Percentiles rank a stretch among this genome's conserved stretches.
phyloP scores from a whole-genome alignment of 2,888 invertebrate genomes.

The Oligia latruncula region DNA sequence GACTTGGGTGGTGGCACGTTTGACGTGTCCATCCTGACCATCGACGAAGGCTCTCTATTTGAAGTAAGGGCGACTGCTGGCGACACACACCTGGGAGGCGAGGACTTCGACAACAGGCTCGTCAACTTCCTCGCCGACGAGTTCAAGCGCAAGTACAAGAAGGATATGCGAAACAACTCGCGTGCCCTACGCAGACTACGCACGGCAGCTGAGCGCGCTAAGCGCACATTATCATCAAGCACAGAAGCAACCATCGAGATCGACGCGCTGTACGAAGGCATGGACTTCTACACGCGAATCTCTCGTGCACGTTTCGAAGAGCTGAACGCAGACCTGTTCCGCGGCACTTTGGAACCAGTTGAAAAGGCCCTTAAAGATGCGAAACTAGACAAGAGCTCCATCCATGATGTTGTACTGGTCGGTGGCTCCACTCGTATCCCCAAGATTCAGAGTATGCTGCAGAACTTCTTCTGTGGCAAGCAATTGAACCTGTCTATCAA shows the following conservation, averaged over 20 bases:
- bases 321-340: slow-evolving; percentile 93
- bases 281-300: slow-evolving; percentile 92
- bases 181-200: slow-evolving; percentile 92
- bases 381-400: slow-evolving; percentile 93
- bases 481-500: slow-evolving; percentile 93
- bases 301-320: slow-evolving; percentile 94
- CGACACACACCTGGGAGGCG: slow-evolving; percentile 95
- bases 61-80: slow-evolving; percentile 96
- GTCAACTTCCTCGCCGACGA: slow-evolving; percentile 92
- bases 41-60: slow-evolving; percentile 93
- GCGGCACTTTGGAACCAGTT: slow-evolving; percentile 93
- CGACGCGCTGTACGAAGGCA: slow-evolving; percentile 93
- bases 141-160: slow-evolving; percentile 93
- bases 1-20: slow-evolving; percentile 93
- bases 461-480: slow-evolving; percentile 94
- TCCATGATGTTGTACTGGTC: slow-evolving; percentile 95
- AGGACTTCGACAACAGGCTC: slow-evolving; percentile 92
- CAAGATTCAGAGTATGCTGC: slow-evolving; percentile 93
- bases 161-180: slow-evolving; percentile 92
- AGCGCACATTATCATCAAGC: slow-evolving; percentile 94
- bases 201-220: slow-evolving; percentile 94
- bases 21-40: slow-evolving; percentile 95
- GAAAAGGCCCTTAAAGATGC: slow-evolving; percentile 95
- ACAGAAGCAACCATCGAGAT: slow-evolving; percentile 94
- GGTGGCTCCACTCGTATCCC: slow-evolving; percentile 95